phyloP scores from a whole-genome alignment of 1,140 invertebrate species.

The Pararge aegeria region DNA sequence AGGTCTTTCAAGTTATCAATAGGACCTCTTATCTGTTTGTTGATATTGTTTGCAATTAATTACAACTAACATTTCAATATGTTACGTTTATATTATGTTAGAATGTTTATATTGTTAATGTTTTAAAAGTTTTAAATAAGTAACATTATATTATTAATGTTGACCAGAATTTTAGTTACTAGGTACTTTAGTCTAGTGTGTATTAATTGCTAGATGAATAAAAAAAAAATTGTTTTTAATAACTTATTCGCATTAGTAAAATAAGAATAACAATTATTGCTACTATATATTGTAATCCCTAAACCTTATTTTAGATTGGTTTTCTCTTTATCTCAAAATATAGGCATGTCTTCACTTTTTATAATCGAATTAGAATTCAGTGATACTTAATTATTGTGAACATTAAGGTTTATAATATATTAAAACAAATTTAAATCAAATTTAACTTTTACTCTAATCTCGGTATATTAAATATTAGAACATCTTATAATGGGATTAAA shows the following conservation, averaged over 20 bases:
- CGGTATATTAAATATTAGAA: too few species aligned
- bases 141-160: constrained; percentile 10
- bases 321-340: too few species aligned
- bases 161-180: constrained; percentile 17
- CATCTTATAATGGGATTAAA: too few species aligned
- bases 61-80: neutral
- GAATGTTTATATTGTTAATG: constrained; percentile 27
- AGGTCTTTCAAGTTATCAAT: neutral
- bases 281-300: neutral
- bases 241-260: neutral
- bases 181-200: neutral
- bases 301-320: neutral
- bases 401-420: too few species aligned
- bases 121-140: constrained; percentile 22
- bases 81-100: constrained; percentile 13
- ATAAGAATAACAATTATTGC: neutral
- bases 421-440: too few species aligned
- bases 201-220: neutral
- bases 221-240: neutral
- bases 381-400: too few species aligned
- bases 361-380: too few species aligned
- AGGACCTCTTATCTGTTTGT: neutral
- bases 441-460: too few species aligned
- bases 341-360: too few species aligned
- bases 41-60: constrained; percentile 28